A percentile compares a stretch with the other conserved stretches of the same genome.
Evolutionary conservation across 1,140 invertebrate species (phyloP).

Genomic region (Ephestia elutella): DNA sequence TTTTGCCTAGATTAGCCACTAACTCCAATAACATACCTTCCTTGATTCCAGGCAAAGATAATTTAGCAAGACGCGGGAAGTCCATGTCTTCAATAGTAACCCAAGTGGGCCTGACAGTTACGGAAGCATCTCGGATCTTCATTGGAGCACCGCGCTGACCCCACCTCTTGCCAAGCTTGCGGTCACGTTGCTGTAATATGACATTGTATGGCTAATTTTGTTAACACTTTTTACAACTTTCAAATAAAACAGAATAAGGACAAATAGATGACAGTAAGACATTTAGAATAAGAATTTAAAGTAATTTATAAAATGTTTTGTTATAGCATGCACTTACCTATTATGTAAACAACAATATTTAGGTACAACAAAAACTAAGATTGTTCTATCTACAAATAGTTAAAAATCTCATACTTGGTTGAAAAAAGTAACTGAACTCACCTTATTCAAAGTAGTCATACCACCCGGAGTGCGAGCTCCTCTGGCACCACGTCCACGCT

Average conservation of each 20-base stretch:
- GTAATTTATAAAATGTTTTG: no score
- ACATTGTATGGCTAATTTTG: constrained; percentile 11
- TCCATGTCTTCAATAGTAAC: constrained; percentile 99
- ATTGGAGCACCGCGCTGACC: constrained; percentile 91
- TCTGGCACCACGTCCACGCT: constrained; percentile 86
- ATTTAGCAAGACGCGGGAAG: constrained; percentile 94
- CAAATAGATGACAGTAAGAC: no score
- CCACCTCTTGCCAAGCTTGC: constrained; percentile 85
- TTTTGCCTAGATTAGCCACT: no score
- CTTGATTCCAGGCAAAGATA: constrained; percentile 91
- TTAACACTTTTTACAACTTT: constrained; percentile 7
- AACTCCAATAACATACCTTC: constrained; percentile 78
- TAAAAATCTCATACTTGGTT: no score
- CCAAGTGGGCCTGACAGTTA: constrained; percentile 97
- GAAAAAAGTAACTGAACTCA: constrained; percentile 12
- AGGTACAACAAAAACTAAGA: no score
- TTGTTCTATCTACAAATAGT: no score
- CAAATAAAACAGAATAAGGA: neutral
- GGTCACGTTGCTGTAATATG: constrained; percentile 70
- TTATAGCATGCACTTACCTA: no score
- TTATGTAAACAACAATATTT: no score
- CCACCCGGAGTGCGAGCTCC: constrained; percentile 82
- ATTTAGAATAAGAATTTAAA: no score
- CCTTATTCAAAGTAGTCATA: constrained; percentile 79
- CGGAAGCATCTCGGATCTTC: constrained; percentile 97